A percentile compares a stretch with the other conserved stretches of the same genome.
Evolutionary conservation across 2,888 invertebrate species (phyloP).

Genomic region (Torymus texanus): DNA sequence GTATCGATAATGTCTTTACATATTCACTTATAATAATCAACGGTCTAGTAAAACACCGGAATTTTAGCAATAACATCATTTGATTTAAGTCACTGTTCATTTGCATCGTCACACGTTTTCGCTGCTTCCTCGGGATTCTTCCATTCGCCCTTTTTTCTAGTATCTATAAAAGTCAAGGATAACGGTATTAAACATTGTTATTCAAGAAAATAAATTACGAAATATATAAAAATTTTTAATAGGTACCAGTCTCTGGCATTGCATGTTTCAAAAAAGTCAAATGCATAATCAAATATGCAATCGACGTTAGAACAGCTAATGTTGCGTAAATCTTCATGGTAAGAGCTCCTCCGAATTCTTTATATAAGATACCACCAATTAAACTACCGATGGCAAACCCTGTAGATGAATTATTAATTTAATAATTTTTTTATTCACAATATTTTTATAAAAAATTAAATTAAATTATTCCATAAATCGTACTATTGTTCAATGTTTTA

Average conservation of each 20-base stretch:
- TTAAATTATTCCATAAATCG: too few species aligned
- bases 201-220: too few species aligned
- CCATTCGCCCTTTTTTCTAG: constrained; percentile 63
- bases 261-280: constrained; percentile 69
- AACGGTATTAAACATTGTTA: too few species aligned
- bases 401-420: constrained; percentile 65
- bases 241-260: constrained; percentile 66
- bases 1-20: too few species aligned
- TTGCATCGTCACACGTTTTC: constrained; percentile 58
- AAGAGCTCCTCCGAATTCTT: constrained; percentile 79
- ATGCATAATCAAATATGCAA: constrained; percentile 75
- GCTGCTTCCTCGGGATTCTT: constrained; percentile 67
- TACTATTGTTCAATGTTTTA: too few species aligned
- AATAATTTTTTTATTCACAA: constrained; percentile 21
- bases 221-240: too few species aligned
- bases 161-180: constrained; percentile 58
- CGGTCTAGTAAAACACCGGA: too few species aligned
- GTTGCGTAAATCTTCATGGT: constrained; percentile 77
- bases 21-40: constrained; percentile 1
- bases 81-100: constrained; percentile 44
- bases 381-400: constrained; percentile 87
- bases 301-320: constrained; percentile 74
- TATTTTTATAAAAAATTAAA: constrained; percentile 20
- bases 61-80: not conserved
- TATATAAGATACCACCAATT: constrained; percentile 83